Evolutionary conservation across 2,888 invertebrate genomes (phyloP), one percentile per base, ranked within the genome.

Genomic region (Gastracanthus pulcherrimus): DNA sequence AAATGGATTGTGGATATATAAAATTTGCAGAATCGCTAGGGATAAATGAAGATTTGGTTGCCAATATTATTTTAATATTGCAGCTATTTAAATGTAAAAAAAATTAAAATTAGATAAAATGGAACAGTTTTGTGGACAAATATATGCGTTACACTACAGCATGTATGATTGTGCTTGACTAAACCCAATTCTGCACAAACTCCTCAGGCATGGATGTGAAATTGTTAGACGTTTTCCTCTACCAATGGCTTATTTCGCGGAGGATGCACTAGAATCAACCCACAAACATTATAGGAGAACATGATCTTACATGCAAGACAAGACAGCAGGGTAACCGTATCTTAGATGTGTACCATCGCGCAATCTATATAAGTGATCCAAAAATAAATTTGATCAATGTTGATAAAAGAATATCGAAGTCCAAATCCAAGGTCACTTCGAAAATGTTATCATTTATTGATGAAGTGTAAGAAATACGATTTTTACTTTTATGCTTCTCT

Each of bases 111-210:
- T 55, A 23, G 58, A 72, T 7, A 36, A 34, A 11, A 16, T 74
- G 23, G 29, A 72, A 29, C 19, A 16, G 19, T 71, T 71, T 55
- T n/a, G 36, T 58, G 4, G 26, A 26, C 1, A 71, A 36, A 71
- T 36, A 0, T 62, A 34, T 31, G 38, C 4, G 9, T 23, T 62
- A 13, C 23, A 51, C 23, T 48, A 48, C 48, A 7, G 3, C 7
- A 36, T 48, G 11, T 76, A 76, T 36, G 36, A 48, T 16, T 76
- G 55, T 67, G 36, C 45, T 26, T n/a, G 36, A 16, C 48, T 76
- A 38, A 67, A 36, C 19, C 64, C 66, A 31, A 66, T 66, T 26
- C 4, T 51, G 29, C 76, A 76, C 34, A 76, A 76, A 55, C 36
- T 76, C 51, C 23, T 75, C 16, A 45, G n/a, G 3, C 75, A 75